These are phyloP conservation scores for Tetranychus urticae DNA, from an alignment of 1,140 invertebrate genomes.

Conservation along the genomic window DNA sequence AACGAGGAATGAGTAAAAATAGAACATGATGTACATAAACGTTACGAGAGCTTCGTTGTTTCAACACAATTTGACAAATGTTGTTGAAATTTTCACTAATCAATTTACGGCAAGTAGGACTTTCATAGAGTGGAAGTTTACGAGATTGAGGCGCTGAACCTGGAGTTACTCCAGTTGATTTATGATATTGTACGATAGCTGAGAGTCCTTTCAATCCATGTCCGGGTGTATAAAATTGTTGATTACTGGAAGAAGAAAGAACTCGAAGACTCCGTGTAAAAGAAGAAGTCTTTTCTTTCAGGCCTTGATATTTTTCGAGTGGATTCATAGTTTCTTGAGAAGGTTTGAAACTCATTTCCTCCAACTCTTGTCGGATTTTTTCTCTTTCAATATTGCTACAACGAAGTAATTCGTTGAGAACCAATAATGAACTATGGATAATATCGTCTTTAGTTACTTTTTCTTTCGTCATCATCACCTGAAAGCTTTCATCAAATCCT, in stretches of 20 bases:
- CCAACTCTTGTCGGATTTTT: conserved; percentile 41
- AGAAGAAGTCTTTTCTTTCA: conserved; percentile 8
- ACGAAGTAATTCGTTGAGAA: conserved; percentile 77
- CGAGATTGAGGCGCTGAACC: conserved; percentile 1
- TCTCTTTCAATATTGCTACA: conserved; percentile 25
- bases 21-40: conserved; percentile 64
- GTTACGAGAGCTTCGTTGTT: conserved; percentile 44
- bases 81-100: conserved; percentile 59
- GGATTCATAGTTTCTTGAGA: not conserved
- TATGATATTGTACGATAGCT: conserved; percentile 14
- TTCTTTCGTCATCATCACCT: conserved; percentile 8
- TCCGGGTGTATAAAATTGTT: not conserved
- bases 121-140: conserved; percentile 36
- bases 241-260: conserved; percentile 5
- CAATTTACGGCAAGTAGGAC: conserved; percentile 55
- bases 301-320: conserved; percentile 5
- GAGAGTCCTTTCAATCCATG: conserved; percentile 9
- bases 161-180: conserved; percentile 11
- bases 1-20: conserved; percentile 61
- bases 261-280: conserved; percentile 9
- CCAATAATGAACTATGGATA: conserved; percentile 72
- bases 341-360: conserved; percentile 8
- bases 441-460: conserved; percentile 67
- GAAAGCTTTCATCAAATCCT: conserved; percentile 44
- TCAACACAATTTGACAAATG: conserved; percentile 36